Base-by-base conservation (phyloP, 2,797 vertebrate species). In the Smutsia gigantea region DNA sequence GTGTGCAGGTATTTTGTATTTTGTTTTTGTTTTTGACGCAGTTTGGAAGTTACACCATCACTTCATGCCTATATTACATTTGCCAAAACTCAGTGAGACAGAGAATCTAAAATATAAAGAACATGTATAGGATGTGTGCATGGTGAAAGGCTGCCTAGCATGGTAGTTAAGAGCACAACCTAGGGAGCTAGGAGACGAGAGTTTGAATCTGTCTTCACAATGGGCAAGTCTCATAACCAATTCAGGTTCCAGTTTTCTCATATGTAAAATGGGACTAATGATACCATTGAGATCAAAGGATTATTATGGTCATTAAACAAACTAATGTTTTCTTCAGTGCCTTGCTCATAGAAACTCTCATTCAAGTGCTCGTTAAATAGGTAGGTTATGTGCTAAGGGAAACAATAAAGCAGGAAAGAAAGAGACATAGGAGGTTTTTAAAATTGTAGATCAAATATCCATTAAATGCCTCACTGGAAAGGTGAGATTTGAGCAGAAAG, bases 141-240 rank as follows among this genome's bases (percentile, higher is more conserved):
- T 25, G 5, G 19, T 4, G 2, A 74, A 7, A 42, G 13, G 13
- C 3, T 21, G 0, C 18, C 37, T 61, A n/a, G 7, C 7, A 3
- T 17, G 2, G 12, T 55, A 42, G 39, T 37, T 74, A 87, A 39
- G 37, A 21, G 5, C 25, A 78, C 14, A 87, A 9, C 0, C 4
- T 66, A 66, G 2, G 51, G n/a, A 92, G 2, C 8, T 11, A 17
- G 11, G 10, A 18, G 25, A 46, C 15, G 23, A 27, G 49, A 68
- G 17, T 69, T 55, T 66, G 15, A 77, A 55, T 46, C 15, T 29
- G 17, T 37, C 10, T 87, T 90, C 39, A 69, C 7, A 7, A 3
- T 51, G 10, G n/a, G 34, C 27, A 53, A 19, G 42, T 87, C 64
- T 61, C 2, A 72, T 78, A 90, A 71, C 21, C 25, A 83, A 13